These are phyloP conservation scores for Falcaria lacertinaria DNA, from an alignment of 2,888 invertebrate genomes.

Conservation along the genomic window DNA sequence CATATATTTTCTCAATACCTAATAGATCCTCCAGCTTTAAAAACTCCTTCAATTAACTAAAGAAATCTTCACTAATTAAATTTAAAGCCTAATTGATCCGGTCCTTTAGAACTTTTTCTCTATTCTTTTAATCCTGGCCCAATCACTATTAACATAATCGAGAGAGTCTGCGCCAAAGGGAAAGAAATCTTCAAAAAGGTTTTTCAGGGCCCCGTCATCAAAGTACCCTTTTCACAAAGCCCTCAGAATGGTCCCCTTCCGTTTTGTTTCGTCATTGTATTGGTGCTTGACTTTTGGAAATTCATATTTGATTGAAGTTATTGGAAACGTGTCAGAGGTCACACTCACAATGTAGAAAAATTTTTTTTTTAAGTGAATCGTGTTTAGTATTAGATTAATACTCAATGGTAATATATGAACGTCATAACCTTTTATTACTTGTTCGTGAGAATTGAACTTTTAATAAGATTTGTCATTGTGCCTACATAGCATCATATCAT, in stretches of 20 bases:
- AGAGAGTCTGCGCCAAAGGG: slow-evolving; percentile 39
- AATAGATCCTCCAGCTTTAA: no score
- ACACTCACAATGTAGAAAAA: no score
- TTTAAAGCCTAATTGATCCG: not conserved
- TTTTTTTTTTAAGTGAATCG: no score
- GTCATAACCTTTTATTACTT: no score
- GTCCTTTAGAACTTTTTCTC: not conserved
- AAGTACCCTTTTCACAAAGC: slow-evolving; percentile 47
- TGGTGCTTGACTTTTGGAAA: slow-evolving; percentile 36
- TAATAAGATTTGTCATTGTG: no score
- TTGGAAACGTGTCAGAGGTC: slow-evolving; percentile 15
- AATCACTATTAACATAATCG: slow-evolving; percentile 44
- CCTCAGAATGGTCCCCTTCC: slow-evolving; percentile 25
- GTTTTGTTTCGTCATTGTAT: slow-evolving; percentile 54
- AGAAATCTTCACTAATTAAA: not conserved
- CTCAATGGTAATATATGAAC: no score
- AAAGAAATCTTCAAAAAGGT: slow-evolving; percentile 51
- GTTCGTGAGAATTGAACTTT: no score
- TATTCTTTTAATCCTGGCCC: slow-evolving; percentile 10
- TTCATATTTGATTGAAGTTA: slow-evolving; percentile 55
- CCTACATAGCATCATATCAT: no score
- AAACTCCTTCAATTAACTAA: not conserved
- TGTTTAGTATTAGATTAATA: no score
- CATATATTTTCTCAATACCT: no score
- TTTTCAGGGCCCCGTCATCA: slow-evolving; percentile 21